phyloP scores from a whole-genome alignment of 2,888 invertebrate genomes.

The Dermolepida albohirtum region DNA sequence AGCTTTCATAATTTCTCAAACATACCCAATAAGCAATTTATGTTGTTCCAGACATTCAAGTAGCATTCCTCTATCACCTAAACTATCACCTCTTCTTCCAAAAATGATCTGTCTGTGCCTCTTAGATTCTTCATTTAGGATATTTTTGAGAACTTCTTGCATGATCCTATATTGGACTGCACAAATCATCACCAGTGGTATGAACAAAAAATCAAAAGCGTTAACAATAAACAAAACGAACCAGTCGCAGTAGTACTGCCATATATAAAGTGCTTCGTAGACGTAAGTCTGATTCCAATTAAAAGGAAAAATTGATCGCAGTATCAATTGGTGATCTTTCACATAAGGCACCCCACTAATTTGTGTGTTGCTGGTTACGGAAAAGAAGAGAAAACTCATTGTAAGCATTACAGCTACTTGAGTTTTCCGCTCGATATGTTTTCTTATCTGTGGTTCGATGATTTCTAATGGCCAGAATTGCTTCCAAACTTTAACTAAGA shows the following conservation, averaged over 20 bases:
- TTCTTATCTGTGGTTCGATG: constrained; percentile 1
- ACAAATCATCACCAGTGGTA: constrained; percentile 36
- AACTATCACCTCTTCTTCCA: constrained; percentile 12
- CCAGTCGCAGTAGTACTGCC: constrained; percentile 46
- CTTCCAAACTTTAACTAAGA: constrained; percentile 37
- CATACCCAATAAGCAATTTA: constrained; percentile 46
- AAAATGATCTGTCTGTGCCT: constrained; percentile 29
- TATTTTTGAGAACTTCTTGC: constrained; percentile 45
- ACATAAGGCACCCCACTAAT: constrained; percentile 33
- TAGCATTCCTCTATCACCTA: constrained; percentile 40
- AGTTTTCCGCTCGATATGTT: not conserved
- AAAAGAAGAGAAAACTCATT: constrained; percentile 10
- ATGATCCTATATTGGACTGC: constrained; percentile 41
- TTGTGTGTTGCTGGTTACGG: constrained; percentile 28
- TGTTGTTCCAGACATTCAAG: constrained; percentile 47
- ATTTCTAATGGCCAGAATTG: constrained; percentile 39
- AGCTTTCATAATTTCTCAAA: too few relatives aligned
- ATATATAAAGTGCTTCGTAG: constrained; percentile 47
- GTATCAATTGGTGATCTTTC: constrained; percentile 30
- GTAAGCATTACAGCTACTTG: constrained; percentile 8
- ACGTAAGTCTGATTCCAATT: constrained; percentile 40
- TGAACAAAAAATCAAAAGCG: constrained; percentile 40
- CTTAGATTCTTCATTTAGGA: constrained; percentile 22
- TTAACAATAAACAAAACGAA: constrained; percentile 33
- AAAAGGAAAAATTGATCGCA: constrained; percentile 46